Conservation (phyloP, 1,140 invertebrate genomes). For the Amyelois transitella region DNA sequence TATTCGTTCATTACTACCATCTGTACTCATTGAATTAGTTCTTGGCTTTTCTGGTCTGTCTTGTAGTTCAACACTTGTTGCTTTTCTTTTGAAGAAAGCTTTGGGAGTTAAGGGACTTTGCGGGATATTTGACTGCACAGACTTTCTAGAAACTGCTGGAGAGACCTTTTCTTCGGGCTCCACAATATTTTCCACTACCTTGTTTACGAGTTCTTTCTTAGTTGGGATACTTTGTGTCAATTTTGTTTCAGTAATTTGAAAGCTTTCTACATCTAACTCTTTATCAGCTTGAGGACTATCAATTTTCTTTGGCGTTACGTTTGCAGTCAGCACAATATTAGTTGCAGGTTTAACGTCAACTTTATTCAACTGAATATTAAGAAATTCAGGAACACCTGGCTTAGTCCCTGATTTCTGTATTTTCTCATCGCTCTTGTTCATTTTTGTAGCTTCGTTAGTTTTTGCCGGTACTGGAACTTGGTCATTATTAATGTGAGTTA, state of each 20-base stretch:
- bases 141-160: constrained; percentile 24
- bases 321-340: constrained; percentile 78
- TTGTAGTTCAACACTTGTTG: constrained; percentile 49
- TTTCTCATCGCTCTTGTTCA: constrained; percentile 62
- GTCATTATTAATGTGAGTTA: constrained; percentile 63
- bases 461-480: constrained; percentile 29
- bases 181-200: constrained; percentile 29
- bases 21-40: constrained; percentile 59
- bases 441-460: constrained; percentile 37
- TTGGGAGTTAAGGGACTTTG: constrained; percentile 56
- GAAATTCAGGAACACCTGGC: constrained; percentile 78
- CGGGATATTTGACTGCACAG: constrained; percentile 25
- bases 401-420: constrained; percentile 42
- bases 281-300: constrained; percentile 53
- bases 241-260: constrained; percentile 44
- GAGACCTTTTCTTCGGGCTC: constrained; percentile 26
- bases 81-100: constrained; percentile 60
- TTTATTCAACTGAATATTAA: constrained; percentile 81
- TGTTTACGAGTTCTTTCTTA: constrained; percentile 34
- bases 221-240: constrained; percentile 11
- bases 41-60: constrained; percentile 54
- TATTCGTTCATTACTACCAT: constrained; percentile 60
- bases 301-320: constrained; percentile 64
- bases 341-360: constrained; percentile 77
- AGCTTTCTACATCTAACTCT: constrained; percentile 41